These are phyloP conservation scores for Dendrocopos noguchii DNA, from an alignment of 2,113 vertebrate genomes.

Conservation along the genomic window DNA sequence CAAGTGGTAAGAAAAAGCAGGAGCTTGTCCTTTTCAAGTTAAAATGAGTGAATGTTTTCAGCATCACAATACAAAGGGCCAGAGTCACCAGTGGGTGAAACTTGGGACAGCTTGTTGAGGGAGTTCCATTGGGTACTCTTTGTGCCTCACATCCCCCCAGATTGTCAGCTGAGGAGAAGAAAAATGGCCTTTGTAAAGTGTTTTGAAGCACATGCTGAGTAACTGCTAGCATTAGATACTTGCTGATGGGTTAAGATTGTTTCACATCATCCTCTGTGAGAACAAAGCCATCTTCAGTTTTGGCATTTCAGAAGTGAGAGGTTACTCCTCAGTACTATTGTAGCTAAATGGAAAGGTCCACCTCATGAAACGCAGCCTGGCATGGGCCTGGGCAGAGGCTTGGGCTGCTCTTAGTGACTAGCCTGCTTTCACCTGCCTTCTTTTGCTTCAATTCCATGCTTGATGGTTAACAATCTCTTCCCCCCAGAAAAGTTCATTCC, in stretches of 20 bases:
- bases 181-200: neutral
- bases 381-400: neutral
- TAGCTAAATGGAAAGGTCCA: neutral
- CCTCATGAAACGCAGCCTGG: neutral
- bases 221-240: neutral
- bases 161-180: neutral
- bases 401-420: neutral
- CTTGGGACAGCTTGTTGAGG: neutral
- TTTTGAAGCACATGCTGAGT: neutral
- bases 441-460: neutral
- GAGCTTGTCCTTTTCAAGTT: neutral
- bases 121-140: neutral
- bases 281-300: neutral
- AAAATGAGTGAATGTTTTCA: neutral
- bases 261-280: neutral
- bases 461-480: neutral
- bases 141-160: neutral
- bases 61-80: neutral
- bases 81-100: neutral
- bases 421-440: neutral
- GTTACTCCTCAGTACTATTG: neutral
- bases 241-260: too few species aligned
- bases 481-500: neutral
- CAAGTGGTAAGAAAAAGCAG: neutral
- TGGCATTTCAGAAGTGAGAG: neutral